Base-by-base conservation (phyloP, 2,113 vertebrate genomes). In the Machaerirhynchus nigripectus region DNA sequence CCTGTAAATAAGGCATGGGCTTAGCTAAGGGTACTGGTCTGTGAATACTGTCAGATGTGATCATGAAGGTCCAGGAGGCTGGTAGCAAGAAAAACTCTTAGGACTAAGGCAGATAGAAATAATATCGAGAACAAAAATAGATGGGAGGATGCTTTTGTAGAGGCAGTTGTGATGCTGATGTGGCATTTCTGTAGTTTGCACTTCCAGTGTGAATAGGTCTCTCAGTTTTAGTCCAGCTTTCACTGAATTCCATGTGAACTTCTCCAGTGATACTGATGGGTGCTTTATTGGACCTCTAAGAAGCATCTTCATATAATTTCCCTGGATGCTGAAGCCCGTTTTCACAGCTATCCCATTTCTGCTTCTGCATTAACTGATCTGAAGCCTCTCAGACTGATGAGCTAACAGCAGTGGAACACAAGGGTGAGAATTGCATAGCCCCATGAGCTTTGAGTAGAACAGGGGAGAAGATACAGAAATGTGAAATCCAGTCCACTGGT, bases 1-100 rank as follows among this genome's bases (percentile, higher is more conserved):
- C 53, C 77, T 91, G 74, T 95, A 95, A 97, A 96, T 96, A 94
- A 95, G 40, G 28, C 65, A 49, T 40, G 76, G 91, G 49, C 77
- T 89, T 91, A 89, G 57, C 79, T 61, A 77, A 79, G 89, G 70
- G 49, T 89, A 50, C 49, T 82, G 69, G 31, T 63, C 87, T 94
- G 80, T 95, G 81, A 91, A 85, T 84, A 57, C 67, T 87, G 57
- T 79, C 89, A 84, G 69, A 93, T 96, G 69, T 75, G 84, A 79
- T 84, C 5, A 2, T 40, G 64, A 61, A 64, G 40, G 87, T 95
- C 73, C 61, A 68, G 50, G 19, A 90, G 50, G 46, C 50, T n/a
- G 20, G 10, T 81, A 52, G 70, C 64, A 52, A 46, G 42, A 83
- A 63, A 31, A 71, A 39, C 31, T 91, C 24, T 77, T 67, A 78